Conservation (phyloP, 2,888 invertebrate genomes). For the Lithophane socia region DNA sequence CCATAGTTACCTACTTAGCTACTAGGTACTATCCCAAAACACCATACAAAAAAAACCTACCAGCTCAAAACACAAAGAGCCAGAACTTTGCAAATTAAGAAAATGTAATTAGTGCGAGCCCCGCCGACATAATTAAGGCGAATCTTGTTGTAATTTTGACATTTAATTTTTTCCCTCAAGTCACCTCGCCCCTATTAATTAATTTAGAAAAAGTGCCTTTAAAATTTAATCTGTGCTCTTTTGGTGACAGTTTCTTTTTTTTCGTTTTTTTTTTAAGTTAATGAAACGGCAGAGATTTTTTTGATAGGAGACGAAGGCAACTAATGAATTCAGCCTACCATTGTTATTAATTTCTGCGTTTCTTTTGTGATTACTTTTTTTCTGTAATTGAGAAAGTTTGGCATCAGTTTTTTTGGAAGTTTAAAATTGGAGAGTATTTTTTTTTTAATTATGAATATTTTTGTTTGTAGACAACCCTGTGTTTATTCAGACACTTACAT, state of each 20-base stretch:
- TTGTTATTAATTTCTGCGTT: conserved; percentile 74
- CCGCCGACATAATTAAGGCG: conserved; percentile 88
- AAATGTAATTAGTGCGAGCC: conserved; percentile 87
- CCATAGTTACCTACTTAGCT: neutral
- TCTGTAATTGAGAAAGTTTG: conserved; percentile 67
- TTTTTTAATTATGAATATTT: conserved; percentile 11
- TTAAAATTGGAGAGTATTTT: conserved; percentile 42
- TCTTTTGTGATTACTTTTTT: conserved; percentile 62
- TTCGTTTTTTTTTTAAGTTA: conserved; percentile 75
- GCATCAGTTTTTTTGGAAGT: conserved; percentile 34
- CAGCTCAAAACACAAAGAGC: conserved; percentile 57
- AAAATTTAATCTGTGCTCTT: conserved; percentile 88
- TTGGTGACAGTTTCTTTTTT: conserved; percentile 83
- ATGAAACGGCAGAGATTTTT: conserved; percentile 87
- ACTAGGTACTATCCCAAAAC: conserved; percentile 6
- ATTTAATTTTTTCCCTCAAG: conserved; percentile 87
- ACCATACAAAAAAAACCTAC: conserved; percentile 33
- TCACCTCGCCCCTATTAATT: conserved; percentile 86
- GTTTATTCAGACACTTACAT: neutral
- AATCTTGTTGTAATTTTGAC: conserved; percentile 90
- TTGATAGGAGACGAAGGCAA: conserved; percentile 78
- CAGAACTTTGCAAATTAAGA: conserved; percentile 89
- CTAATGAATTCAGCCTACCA: conserved; percentile 77
- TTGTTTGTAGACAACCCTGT: neutral
- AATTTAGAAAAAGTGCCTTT: conserved; percentile 87